phyloP scores from a whole-genome alignment of 1,140 invertebrate species.

The Venustaconcha ellipsiformis region DNA sequence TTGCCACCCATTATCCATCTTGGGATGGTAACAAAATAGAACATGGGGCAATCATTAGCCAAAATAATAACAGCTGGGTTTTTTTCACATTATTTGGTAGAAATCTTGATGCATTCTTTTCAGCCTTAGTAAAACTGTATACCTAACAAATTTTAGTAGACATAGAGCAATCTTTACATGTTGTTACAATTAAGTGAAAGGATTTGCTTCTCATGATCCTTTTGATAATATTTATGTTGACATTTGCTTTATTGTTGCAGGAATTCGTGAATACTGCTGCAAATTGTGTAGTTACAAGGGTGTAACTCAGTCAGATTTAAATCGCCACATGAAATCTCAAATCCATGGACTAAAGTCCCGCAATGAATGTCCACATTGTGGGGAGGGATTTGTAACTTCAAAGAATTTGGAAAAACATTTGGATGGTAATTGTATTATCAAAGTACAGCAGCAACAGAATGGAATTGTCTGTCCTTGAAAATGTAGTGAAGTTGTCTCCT shows the following conservation, averaged over 20 bases:
- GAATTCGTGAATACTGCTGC: conserved; percentile 71
- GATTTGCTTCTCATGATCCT: too few species aligned
- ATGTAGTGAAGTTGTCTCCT: conserved; percentile 11
- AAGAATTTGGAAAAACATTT: conserved; percentile 62
- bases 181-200: too few species aligned
- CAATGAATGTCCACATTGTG: conserved; percentile 66
- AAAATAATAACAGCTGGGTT: too few species aligned
- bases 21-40: too few species aligned
- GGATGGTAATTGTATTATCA: conserved; percentile 53
- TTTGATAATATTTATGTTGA: too few species aligned
- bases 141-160: too few species aligned
- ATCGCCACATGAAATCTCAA: conserved; percentile 72
- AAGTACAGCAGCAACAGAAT: conserved; percentile 39
- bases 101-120: too few species aligned
- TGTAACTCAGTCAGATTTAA: conserved; percentile 72
- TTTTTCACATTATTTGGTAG: too few species aligned
- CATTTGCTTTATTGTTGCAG: conserved; percentile 51
- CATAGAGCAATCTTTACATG: too few species aligned
- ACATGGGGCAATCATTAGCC: too few species aligned
- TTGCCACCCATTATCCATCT: too few species aligned
- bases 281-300: conserved; percentile 72
- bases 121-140: too few species aligned
- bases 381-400: conserved; percentile 67
- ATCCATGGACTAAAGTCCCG: conserved; percentile 68
- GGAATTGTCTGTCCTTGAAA: conserved; percentile 24